A percentile compares a stretch with the other conserved stretches of the same genome.
Conservation (phyloP, 1,140 invertebrate species). For the Rhyacophila brunnea region DNA sequence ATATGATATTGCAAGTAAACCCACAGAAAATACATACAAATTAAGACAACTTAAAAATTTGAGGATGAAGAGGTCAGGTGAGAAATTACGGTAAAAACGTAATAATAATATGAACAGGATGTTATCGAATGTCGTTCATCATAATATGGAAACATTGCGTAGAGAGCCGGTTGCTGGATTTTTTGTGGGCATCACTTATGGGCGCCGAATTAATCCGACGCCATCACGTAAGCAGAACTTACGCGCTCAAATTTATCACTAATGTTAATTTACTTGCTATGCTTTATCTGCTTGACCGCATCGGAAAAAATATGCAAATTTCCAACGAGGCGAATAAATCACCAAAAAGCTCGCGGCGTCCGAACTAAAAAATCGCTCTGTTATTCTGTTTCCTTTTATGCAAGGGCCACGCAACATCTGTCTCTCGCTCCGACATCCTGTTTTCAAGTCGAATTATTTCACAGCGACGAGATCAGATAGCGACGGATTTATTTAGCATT, state of each 20-base stretch:
- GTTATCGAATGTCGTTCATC: too few species aligned
- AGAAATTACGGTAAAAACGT: too few species aligned
- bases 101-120: too few species aligned
- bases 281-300: slow-evolving; percentile 30
- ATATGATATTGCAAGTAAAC: too few species aligned
- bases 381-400: slow-evolving; percentile 14
- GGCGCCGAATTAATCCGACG: too few species aligned
- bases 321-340: slow-evolving; percentile 26
- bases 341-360: slow-evolving; percentile 20
- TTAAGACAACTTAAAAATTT: too few species aligned
- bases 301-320: slow-evolving; percentile 35
- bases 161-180: too few species aligned
- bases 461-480: slow-evolving; percentile 25
- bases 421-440: slow-evolving; percentile 14
- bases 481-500: slow-evolving; percentile 28
- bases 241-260: slow-evolving; percentile 16
- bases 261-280: slow-evolving; percentile 32
- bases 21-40: too few species aligned
- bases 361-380: slow-evolving; percentile 19
- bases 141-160: too few species aligned
- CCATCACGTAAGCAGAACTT: background rate
- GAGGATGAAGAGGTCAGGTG: too few species aligned
- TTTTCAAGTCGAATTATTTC: slow-evolving; percentile 12
- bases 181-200: too few species aligned
- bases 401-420: slow-evolving; percentile 30